Base-by-base conservation (phyloP, 2,888 invertebrate genomes). In the Tetranychus piercei region DNA sequence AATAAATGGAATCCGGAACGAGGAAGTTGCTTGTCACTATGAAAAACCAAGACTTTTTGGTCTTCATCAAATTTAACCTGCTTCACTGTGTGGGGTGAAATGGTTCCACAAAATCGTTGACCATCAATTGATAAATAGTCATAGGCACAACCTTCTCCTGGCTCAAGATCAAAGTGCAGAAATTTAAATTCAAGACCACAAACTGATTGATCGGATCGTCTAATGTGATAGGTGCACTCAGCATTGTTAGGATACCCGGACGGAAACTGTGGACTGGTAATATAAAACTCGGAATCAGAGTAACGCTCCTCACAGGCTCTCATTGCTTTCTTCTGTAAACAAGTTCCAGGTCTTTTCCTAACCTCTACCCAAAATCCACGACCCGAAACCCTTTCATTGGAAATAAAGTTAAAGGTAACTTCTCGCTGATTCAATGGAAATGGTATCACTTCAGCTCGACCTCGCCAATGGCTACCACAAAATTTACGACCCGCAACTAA, bases 131-230 rank as follows among this genome's bases (percentile, higher is more conserved):
- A 78, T 2, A 80, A 74, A 75, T 77, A 79, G 73, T 80, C 80
- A 70, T 78, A 79, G 23, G 76, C 72, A 74, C 79, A 79, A 44
- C 78, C 76, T 45, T 79, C 77, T 22, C 77, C 76, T 15, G 75
- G 77, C 71, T 79, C 79, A 7, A 80, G 64, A 64, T 80, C 78
- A 72, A 80, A 80, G 7, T 77, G 75, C 11, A 77, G 73, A 69
- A 80, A 80, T 3, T 77, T 77, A 6, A 80, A 70, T 67, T 79
- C 79, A 18, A 80, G 75, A 44, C 78, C 79, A 74, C 80, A 80
- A 9, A 80, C 78, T 44, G 78, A 76, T 3, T 71, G 71, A 9
- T 76, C 76, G 6, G 43, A n/a, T 65, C 77, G 65, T 18, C 76
- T 45, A n/a, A 79, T 75, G 18, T 73, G 71, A 76, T 78, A 78